Evolutionary conservation across 2,888 invertebrate genomes (phyloP).

Genomic region (Lomographa bimaculata): DNA sequence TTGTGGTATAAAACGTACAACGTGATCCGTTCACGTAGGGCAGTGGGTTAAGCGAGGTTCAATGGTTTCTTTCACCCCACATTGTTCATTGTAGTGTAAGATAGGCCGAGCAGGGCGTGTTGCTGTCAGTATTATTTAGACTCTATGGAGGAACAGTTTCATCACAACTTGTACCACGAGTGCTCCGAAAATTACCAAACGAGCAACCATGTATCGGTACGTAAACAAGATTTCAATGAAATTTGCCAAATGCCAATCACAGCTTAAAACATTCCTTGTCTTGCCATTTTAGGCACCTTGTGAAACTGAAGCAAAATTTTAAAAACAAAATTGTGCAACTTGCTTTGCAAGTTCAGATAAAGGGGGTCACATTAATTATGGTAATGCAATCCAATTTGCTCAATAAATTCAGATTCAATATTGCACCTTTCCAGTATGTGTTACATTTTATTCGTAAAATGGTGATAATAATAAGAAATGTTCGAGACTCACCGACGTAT

Average conservation of each 20-base stretch:
- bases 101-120: constrained; percentile 10
- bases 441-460: constrained; percentile 22
- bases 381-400: constrained; percentile 50
- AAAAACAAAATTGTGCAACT: constrained; percentile 43
- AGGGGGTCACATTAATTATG: constrained; percentile 52
- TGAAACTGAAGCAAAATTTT: constrained; percentile 32
- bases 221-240: no score
- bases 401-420: constrained; percentile 38
- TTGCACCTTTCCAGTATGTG: constrained; percentile 29
- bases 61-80: constrained; percentile 25
- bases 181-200: constrained; percentile 3
- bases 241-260: no score
- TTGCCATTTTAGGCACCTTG: constrained; percentile 25
- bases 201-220: constrained; percentile 1
- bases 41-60: constrained; percentile 23
- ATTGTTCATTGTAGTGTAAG: constrained; percentile 20
- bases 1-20: no score
- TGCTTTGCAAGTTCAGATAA: constrained; percentile 46
- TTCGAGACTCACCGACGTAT: constrained; percentile 59
- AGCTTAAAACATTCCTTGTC: constrained; percentile 7
- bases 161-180: constrained; percentile 4
- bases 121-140: constrained; percentile 19
- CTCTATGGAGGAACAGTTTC: constrained; percentile 9
- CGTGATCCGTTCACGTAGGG: constrained; percentile 1
- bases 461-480: constrained; percentile 10